phyloP scores from a whole-genome alignment of 2,888 invertebrate species.

The Hipparchia sbordonii region DNA sequence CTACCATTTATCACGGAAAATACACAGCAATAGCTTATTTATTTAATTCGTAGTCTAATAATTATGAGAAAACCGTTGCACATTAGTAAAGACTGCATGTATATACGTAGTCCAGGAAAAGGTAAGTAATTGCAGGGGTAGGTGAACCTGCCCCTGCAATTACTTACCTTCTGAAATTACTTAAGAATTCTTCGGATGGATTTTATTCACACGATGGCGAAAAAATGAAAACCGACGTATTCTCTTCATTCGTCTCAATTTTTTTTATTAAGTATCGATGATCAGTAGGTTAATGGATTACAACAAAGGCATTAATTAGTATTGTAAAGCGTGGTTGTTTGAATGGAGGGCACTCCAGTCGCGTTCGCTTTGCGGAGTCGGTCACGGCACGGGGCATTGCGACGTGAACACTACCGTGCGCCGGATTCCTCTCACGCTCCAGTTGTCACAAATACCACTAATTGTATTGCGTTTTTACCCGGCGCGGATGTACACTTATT shows the following conservation, averaged over 20 bases:
- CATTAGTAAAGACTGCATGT: too few relatives aligned
- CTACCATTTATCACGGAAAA: too few relatives aligned
- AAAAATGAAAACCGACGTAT: too few relatives aligned
- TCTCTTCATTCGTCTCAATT: background rate
- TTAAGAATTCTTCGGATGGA: too few relatives aligned
- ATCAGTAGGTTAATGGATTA: constrained; percentile 21
- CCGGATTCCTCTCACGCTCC: constrained; percentile 80
- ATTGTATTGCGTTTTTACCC: constrained; percentile 70
- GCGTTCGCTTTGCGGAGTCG: constrained; percentile 55
- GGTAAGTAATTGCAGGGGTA: too few relatives aligned
- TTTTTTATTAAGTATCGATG: background rate
- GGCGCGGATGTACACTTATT: constrained; percentile 56
- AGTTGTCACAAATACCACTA: constrained; percentile 75
- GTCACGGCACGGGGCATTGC: constrained; percentile 66
- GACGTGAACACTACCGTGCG: constrained; percentile 65
- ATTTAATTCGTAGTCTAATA: too few relatives aligned
- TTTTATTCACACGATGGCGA: background rate
- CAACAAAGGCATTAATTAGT: constrained; percentile 32
- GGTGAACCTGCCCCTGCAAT: too few relatives aligned
- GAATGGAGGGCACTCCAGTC: constrained; percentile 56
- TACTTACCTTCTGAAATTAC: too few relatives aligned
- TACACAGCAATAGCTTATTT: too few relatives aligned
- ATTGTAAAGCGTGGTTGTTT: constrained; percentile 44
- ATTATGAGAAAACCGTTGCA: too few relatives aligned
- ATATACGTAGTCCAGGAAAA: too few relatives aligned